Percentiles rank a stretch among this genome's conserved stretches.
Evolutionary conservation across 2,113 vertebrate genomes (phyloP).

Genomic region (Gallinago paraguaiae): DNA sequence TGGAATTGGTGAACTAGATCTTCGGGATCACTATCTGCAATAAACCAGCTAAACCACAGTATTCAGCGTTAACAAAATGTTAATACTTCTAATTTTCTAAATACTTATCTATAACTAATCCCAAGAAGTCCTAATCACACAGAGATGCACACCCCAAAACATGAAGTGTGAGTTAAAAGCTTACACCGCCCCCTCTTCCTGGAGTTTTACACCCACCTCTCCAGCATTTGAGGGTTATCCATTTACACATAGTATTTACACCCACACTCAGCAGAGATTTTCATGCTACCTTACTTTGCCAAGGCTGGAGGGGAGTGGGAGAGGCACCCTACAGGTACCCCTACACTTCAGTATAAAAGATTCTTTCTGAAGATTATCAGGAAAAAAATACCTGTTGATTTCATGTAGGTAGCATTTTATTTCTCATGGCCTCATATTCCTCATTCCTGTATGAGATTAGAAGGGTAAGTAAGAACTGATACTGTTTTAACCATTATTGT

Average conservation of each 20-base stretch:
- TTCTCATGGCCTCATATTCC: neutral
- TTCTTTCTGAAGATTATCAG: neutral
- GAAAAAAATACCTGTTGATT: neutral
- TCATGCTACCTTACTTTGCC: too few relatives aligned
- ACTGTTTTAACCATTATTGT: neutral
- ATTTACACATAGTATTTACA: neutral
- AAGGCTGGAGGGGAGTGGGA: rapidly evolving
- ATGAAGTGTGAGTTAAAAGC: rapidly evolving
- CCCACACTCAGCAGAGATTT: neutral
- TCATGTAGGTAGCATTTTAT: neutral
- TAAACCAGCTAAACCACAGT: neutral
- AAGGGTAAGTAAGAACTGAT: neutral
- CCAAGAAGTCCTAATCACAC: neutral
- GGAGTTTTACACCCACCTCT: neutral
- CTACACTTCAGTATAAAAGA: neutral
- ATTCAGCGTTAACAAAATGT: neutral
- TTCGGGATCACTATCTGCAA: neutral
- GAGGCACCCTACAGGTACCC: neutral
- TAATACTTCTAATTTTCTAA: neutral
- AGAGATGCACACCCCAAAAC: too few relatives aligned
- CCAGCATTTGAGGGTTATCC: neutral
- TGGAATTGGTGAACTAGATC: neutral
- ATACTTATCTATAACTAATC: neutral
- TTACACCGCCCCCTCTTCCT: too few relatives aligned
- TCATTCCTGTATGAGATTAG: neutral